A percentile compares a stretch with the other conserved stretches of the same genome.
These are phyloP conservation scores for Dendronephthya gigantea DNA, from an alignment of 64 coral and sea anemone species.

Conservation along the genomic window DNA sequence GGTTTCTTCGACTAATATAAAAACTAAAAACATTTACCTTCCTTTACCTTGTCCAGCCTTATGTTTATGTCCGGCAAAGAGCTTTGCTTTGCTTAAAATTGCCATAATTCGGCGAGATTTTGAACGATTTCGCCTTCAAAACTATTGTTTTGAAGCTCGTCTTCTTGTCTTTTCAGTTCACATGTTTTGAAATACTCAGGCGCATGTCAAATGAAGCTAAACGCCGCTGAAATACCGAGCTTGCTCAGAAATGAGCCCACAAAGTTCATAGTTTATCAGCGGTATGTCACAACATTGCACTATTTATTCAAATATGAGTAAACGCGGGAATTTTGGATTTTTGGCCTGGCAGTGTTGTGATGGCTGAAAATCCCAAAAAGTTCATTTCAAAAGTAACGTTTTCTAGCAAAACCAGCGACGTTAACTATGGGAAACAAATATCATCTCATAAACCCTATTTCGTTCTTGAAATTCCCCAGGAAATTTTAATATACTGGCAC, in stretches of 20 bases:
- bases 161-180: neutral
- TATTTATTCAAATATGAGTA: neutral
- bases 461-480: neutral
- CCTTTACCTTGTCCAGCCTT: neutral
- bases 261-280: neutral
- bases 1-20: neutral
- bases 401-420: neutral
- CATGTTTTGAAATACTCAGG: neutral
- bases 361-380: neutral
- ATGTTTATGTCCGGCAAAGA: neutral
- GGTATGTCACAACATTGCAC: neutral
- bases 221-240: neutral
- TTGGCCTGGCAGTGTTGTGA: neutral
- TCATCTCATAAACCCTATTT: neutral
- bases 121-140: neutral
- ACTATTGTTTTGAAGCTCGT: neutral
- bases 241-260: conserved; percentile 19
- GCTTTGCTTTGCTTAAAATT: neutral
- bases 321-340: neutral
- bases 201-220: conserved; percentile 1
- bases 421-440: neutral
- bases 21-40: neutral
- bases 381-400: neutral
- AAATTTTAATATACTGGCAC: neutral
- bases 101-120: neutral